Evolutionary conservation across 2,797 vertebrate genomes (phyloP).

Genomic region (Sebastes baramenuke): DNA sequence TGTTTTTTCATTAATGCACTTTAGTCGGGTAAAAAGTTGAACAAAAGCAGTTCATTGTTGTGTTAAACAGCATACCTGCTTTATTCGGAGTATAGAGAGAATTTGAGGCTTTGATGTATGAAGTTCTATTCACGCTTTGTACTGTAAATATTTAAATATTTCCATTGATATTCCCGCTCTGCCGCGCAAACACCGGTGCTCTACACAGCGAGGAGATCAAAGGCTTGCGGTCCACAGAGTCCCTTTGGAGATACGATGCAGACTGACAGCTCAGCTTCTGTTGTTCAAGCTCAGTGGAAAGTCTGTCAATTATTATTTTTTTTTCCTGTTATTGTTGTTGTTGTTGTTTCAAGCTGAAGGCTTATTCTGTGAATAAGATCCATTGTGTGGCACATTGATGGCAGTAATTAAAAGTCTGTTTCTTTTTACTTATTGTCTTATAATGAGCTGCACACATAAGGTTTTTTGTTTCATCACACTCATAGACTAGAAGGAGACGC

Average conservation of each 20-base stretch:
- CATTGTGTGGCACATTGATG: slow-evolving; percentile 4
- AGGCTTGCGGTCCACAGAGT: slow-evolving; percentile 50
- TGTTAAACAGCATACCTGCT: slow-evolving; percentile 22
- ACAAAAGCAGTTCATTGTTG: slow-evolving; percentile 18
- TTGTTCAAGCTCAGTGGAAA: slow-evolving; percentile 54
- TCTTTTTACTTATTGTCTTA: background rate
- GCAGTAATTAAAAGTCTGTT: background rate
- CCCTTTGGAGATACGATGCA: slow-evolving; percentile 61
- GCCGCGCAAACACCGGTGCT: slow-evolving; percentile 37
- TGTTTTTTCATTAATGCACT: slow-evolving; percentile 7
- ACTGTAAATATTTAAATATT: slow-evolving; percentile 70
- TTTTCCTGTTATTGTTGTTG: background rate
- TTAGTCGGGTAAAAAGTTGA: slow-evolving; percentile 6
- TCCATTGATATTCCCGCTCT: slow-evolving; percentile 49
- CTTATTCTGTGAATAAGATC: slow-evolving; percentile 2
- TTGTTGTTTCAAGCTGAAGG: slow-evolving; percentile 32
- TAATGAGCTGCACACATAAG: background rate
- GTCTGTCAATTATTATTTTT: slow-evolving; percentile 34
- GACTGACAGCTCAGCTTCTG: slow-evolving; percentile 70
- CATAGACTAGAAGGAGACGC: background rate
- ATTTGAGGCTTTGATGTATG: slow-evolving; percentile 50
- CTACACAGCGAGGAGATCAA: slow-evolving; percentile 62
- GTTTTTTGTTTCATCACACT: background rate
- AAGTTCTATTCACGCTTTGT: slow-evolving; percentile 45
- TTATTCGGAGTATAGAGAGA: slow-evolving; percentile 5